phyloP scores from a whole-genome alignment of 2,113 vertebrate species.

The Leptosomus discolor region DNA sequence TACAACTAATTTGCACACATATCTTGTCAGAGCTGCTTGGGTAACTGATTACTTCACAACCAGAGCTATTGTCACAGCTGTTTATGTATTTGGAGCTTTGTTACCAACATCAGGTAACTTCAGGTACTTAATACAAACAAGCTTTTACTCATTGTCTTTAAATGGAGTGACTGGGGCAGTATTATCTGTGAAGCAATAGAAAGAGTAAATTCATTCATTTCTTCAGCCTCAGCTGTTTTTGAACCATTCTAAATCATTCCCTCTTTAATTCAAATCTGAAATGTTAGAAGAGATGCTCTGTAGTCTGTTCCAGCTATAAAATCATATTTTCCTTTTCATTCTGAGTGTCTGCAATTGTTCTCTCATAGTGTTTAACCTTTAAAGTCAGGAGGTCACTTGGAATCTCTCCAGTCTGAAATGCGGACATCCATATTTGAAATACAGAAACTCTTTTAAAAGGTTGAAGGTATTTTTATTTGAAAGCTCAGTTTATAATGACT shows the following conservation, averaged over 20 bases:
- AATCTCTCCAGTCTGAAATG: conserved; percentile 68
- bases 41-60: background rate
- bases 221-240: background rate
- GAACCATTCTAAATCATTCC: background rate
- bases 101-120: background rate
- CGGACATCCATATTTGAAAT: conserved; percentile 69
- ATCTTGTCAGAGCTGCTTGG: background rate
- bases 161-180: background rate
- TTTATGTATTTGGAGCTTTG: background rate
- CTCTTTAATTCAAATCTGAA: conserved; percentile 51
- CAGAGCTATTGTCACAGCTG: background rate
- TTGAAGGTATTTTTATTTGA: conserved; percentile 73
- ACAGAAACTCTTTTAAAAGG: conserved; percentile 62
- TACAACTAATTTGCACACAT: background rate
- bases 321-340: conserved; percentile 51
- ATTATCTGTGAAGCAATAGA: background rate
- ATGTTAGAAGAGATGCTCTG: conserved; percentile 43
- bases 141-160: background rate
- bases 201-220: conserved; percentile 20
- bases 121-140: background rate
- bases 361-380: conserved; percentile 37
- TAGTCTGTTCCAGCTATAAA: conserved; percentile 47
- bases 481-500: conserved; percentile 65
- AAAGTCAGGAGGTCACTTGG: conserved; percentile 61
- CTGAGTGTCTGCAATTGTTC: conserved; percentile 46